These are phyloP conservation scores for Ephialtes manifestator DNA, from an alignment of 2,888 invertebrate species.

Conservation along the genomic window DNA sequence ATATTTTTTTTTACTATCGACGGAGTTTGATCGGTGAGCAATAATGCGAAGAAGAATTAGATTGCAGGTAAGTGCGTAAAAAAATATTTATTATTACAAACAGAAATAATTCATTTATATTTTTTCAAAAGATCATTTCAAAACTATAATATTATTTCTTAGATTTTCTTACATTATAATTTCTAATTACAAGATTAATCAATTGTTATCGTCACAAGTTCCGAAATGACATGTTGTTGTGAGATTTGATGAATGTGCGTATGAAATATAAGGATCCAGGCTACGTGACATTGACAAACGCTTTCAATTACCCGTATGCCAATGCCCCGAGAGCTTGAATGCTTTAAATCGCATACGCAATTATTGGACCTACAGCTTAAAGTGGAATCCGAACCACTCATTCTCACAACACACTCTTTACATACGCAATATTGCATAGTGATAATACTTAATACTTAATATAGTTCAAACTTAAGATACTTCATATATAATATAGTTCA, in stretches of 20 bases:
- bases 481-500: not conserved
- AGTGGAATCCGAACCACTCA: slow-evolving; percentile 22
- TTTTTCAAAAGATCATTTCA: too few relatives aligned
- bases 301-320: slow-evolving; percentile 1
- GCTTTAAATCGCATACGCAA: slow-evolving; percentile 17
- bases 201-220: not conserved
- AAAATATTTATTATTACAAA: not conserved
- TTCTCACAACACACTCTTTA: slow-evolving; percentile 15
- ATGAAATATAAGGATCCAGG: slow-evolving; percentile 13
- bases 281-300: slow-evolving; percentile 7
- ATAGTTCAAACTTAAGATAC: too few relatives aligned
- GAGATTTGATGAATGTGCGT: slow-evolving; percentile 16
- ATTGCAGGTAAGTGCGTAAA: slow-evolving; percentile 13
- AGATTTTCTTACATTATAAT: not conserved
- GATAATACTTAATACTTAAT: not conserved
- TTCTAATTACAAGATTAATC: not conserved
- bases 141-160: not conserved
- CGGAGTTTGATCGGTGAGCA: not conserved
- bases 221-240: slow-evolving; percentile 1
- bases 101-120: not conserved
- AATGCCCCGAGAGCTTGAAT: slow-evolving; percentile 20
- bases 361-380: slow-evolving; percentile 12
- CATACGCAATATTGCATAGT: not conserved
- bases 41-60: not conserved
- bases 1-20: not conserved